These are phyloP conservation scores for Paguma larvata DNA, from an alignment of 2,797 vertebrate species.

Conservation along the genomic window DNA sequence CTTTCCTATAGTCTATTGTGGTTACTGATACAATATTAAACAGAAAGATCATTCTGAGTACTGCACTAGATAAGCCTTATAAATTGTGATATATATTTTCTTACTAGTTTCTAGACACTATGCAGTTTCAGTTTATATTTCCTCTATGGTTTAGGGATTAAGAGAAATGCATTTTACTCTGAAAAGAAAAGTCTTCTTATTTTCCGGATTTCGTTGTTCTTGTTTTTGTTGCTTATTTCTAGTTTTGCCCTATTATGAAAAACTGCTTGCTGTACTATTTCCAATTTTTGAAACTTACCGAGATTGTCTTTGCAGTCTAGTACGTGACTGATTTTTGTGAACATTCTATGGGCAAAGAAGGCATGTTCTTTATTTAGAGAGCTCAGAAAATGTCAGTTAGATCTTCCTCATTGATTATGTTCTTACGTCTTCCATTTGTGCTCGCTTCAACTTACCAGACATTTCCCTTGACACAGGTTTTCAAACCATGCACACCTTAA, in stretches of 20 bases:
- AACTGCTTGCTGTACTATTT: constrained; percentile 35
- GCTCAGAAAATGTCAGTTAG: constrained; percentile 31
- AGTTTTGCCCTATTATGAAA: constrained; percentile 52
- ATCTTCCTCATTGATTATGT: not conserved
- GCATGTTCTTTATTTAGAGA: not conserved
- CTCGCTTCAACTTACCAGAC: not conserved
- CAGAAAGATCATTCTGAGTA: constrained; percentile 39
- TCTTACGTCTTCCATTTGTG: constrained; percentile 28
- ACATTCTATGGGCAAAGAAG: not conserved
- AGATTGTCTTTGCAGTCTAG: not conserved
- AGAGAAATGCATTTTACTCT: not conserved
- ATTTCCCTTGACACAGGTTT: constrained; percentile 39
- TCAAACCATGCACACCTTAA: not conserved
- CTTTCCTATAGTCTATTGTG: not conserved
- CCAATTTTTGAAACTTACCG: not conserved
- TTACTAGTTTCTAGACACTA: constrained; percentile 41
- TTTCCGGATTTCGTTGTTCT: not conserved
- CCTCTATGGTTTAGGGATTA: not conserved
- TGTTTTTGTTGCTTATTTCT: constrained; percentile 26
- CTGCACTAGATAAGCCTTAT: not conserved
- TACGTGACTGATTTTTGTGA: constrained; percentile 39
- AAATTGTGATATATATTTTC: constrained; percentile 3
- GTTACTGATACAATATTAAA: constrained; percentile 51
- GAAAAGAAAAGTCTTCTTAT: constrained; percentile 29
- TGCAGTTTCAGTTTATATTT: constrained; percentile 34